A percentile compares a stretch with the other conserved stretches of the same genome.
These are phyloP conservation scores for Oreochromis tanganicae DNA, from an alignment of 2,113 vertebrate genomes.

Conservation along the genomic window DNA sequence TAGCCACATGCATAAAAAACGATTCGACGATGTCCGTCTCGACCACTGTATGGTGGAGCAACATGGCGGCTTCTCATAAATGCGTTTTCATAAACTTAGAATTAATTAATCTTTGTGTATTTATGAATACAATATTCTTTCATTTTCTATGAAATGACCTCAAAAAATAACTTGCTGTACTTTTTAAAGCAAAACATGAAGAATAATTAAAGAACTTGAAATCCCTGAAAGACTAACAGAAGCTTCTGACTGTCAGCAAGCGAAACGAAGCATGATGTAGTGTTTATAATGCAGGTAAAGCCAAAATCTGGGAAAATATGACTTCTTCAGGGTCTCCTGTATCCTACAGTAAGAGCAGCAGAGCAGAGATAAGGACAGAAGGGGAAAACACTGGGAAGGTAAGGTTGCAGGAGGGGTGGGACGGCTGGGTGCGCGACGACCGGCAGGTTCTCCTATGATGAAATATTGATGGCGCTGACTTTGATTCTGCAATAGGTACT, in stretches of 20 bases:
- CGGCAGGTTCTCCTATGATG: conserved; percentile 50
- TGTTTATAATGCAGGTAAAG: not conserved
- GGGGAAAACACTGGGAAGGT: not conserved
- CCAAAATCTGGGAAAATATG: not conserved
- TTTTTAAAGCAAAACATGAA: not conserved
- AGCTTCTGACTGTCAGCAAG: not conserved
- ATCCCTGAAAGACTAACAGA: not conserved
- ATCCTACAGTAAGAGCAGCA: not conserved
- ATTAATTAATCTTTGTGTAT: not conserved
- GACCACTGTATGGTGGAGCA: not conserved
- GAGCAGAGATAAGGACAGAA: not conserved
- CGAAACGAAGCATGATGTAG: too few species aligned
- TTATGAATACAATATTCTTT: not conserved
- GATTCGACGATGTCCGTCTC: not conserved
- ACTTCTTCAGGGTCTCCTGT: not conserved
- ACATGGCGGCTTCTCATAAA: not conserved
- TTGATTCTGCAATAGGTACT: conserved; percentile 64
- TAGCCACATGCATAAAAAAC: not conserved
- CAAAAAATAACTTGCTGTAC: not conserved
- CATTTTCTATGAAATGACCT: not conserved
- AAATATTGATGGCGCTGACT: conserved; percentile 63
- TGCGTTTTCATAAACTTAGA: not conserved
- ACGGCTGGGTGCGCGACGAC: not conserved
- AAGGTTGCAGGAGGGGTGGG: not conserved
- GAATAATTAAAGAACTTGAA: not conserved